Percentiles rank a stretch among this genome's conserved stretches.
phyloP scores from a whole-genome alignment of 30 jellyfish, hydroid and myxozoan species.

The Catostylus mosaicus region DNA sequence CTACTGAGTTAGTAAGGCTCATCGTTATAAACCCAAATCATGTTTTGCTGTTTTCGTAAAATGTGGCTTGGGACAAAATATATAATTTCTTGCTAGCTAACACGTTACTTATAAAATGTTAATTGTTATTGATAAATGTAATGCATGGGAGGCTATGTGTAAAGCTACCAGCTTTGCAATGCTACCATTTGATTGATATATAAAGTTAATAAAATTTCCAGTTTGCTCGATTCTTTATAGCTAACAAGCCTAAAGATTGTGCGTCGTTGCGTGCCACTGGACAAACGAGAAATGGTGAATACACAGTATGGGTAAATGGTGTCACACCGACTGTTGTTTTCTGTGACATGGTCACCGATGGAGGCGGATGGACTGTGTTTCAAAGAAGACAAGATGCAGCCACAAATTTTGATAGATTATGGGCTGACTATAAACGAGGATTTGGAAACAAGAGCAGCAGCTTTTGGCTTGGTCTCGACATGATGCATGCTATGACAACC shows the following conservation, averaged over 20 bases:
- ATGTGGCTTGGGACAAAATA: too few relatives aligned
- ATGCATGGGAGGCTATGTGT: too few relatives aligned
- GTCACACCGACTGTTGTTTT: conserved; percentile 19
- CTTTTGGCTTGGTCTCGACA: conserved; percentile 19
- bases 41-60: too few relatives aligned
- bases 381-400: conserved; percentile 19
- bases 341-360: conserved; percentile 21
- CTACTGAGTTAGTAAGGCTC: too few relatives aligned
- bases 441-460: conserved; percentile 6
- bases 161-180: too few relatives aligned
- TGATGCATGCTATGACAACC: neutral
- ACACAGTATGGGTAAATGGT: conserved; percentile 19
- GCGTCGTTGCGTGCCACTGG: conserved; percentile 5
- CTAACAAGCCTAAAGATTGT: conserved; percentile 3
- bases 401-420: neutral
- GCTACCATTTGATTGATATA: too few relatives aligned
- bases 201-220: too few relatives aligned
- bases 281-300: conserved; percentile 3
- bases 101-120: too few relatives aligned
- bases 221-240: neutral
- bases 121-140: too few relatives aligned
- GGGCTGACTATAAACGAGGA: conserved; percentile 10
- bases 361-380: conserved; percentile 29
- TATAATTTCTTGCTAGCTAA: too few relatives aligned
- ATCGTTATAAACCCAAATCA: too few relatives aligned